phyloP scores from a whole-genome alignment of 2,113 vertebrate genomes.

The Leptobrachium ailaonicum region DNA sequence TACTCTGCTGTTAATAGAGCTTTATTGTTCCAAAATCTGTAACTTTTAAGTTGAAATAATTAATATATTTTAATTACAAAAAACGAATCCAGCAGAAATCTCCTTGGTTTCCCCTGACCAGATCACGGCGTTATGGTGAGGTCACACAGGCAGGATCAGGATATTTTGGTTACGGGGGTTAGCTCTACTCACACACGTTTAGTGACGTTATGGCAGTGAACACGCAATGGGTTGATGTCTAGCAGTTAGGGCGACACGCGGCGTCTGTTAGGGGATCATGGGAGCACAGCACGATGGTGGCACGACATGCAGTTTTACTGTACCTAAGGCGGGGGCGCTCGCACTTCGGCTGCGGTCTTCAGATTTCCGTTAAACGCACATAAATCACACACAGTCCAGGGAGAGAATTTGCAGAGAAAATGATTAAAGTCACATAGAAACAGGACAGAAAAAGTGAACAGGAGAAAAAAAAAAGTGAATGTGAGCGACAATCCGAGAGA shows the following conservation, averaged over 20 bases:
- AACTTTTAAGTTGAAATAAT: too few species aligned
- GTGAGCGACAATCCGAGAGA: too few species aligned
- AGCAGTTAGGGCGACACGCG: not conserved
- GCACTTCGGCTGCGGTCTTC: slow-evolving; percentile 95
- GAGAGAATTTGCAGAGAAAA: slow-evolving; percentile 73
- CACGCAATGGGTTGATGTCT: not conserved
- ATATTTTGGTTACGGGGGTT: too few species aligned
- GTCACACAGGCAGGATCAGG: too few species aligned
- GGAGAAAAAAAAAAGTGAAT: not conserved
- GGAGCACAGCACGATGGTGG: not conserved
- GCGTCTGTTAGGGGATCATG: too few species aligned
- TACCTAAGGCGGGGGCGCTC: slow-evolving; percentile 92
- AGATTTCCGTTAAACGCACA: slow-evolving; percentile 75
- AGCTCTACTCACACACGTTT: too few species aligned
- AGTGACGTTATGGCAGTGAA: not conserved
- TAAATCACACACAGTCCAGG: slow-evolving; percentile 76
- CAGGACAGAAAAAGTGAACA: not conserved
- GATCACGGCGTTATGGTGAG: too few species aligned
- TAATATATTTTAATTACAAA: too few species aligned
- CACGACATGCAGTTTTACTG: slow-evolving; percentile 73
- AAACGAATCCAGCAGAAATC: too few species aligned
- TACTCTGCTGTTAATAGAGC: too few species aligned
- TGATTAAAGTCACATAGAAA: slow-evolving; percentile 22
- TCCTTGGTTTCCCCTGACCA: too few species aligned
- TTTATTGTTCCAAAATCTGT: too few species aligned